phyloP scores from a whole-genome alignment of 2,797 vertebrate species.

The Pteropus rufus region DNA sequence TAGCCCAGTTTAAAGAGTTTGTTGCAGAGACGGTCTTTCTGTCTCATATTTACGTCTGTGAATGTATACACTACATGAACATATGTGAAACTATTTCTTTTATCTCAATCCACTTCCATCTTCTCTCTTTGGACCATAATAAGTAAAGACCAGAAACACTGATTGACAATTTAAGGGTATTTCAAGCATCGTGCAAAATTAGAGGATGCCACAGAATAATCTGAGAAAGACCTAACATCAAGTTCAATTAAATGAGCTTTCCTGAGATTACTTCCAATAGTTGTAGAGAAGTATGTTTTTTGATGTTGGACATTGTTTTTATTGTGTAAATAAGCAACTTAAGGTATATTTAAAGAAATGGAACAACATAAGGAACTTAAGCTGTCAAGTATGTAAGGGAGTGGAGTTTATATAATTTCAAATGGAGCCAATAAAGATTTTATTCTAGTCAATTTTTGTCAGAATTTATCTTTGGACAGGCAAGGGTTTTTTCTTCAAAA shows the following conservation, averaged over 20 bases:
- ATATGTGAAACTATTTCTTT: background rate
- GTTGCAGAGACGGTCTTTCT: background rate
- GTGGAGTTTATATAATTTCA: background rate
- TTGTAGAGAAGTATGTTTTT: background rate
- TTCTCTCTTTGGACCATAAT: conserved; percentile 28
- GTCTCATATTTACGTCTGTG: background rate
- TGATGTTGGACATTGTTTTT: background rate
- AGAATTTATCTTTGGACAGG: background rate
- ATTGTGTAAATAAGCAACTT: conserved; percentile 24
- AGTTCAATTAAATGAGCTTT: background rate
- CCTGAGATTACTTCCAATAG: background rate
- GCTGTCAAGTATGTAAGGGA: background rate
- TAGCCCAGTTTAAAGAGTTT: background rate
- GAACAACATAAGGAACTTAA: background rate
- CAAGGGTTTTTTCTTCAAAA: background rate
- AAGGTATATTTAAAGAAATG: conserved; percentile 26
- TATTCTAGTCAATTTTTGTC: conserved; percentile 6
- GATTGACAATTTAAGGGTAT: background rate
- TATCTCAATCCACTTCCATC: background rate
- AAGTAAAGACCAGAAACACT: background rate
- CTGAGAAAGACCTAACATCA: background rate
- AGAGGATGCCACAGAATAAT: background rate
- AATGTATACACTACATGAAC: background rate
- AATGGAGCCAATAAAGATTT: conserved; percentile 11
- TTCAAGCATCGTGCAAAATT: background rate